Evolutionary conservation across 1,140 invertebrate genomes (phyloP).

Genomic region (Anoplophora glabripennis): DNA sequence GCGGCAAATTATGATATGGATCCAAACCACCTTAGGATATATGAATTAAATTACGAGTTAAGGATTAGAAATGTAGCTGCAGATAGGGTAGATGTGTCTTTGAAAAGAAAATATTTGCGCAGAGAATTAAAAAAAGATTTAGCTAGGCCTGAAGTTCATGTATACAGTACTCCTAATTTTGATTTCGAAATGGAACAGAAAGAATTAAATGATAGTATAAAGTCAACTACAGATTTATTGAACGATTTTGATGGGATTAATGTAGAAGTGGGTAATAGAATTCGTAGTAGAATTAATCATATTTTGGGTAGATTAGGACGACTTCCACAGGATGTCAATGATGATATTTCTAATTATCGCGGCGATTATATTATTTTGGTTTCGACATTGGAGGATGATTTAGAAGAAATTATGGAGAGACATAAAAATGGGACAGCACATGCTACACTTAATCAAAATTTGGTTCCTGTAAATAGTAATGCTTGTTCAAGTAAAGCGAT

Average conservation of each 20-base stretch:
- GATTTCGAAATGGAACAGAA: not conserved
- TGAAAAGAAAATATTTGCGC: constrained; percentile 5
- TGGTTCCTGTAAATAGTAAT: not conserved
- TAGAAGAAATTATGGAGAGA: not conserved
- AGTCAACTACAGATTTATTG: constrained; percentile 4
- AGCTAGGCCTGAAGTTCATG: not conserved
- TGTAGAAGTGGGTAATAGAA: not conserved
- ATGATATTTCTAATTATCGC: constrained; percentile 5
- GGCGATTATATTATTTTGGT: constrained; percentile 1
- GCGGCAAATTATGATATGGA: too few species aligned
- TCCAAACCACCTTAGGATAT: not conserved
- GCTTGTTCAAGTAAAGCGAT: not conserved
- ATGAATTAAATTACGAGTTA: constrained; percentile 8
- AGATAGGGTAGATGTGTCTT: not conserved
- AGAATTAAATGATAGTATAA: constrained; percentile 7
- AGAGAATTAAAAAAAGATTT: constrained; percentile 9
- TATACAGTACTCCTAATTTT: not conserved
- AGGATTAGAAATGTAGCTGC: not conserved
- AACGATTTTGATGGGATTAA: constrained; percentile 4
- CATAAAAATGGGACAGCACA: not conserved
- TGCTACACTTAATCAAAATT: not conserved
- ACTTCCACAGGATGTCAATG: not conserved
- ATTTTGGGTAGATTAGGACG: constrained; percentile 3
- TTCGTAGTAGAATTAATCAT: constrained; percentile 7
- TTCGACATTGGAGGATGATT: not conserved